Conservation (phyloP, 1,140 invertebrate species). For the Drosophila lacteicornis region DNA sequence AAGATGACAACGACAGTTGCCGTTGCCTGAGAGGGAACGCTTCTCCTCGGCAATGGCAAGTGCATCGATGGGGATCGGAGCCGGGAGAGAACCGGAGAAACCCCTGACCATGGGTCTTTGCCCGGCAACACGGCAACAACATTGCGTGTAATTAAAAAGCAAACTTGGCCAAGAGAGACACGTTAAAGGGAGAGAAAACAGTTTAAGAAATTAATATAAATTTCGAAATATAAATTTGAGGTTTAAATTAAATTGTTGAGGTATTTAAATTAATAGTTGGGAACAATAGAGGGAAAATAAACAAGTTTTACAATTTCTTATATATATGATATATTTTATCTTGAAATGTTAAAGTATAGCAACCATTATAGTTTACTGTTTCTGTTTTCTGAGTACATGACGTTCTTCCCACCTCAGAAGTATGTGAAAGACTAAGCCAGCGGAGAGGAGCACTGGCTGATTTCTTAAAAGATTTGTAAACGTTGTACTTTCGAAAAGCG, state of each 20-base stretch:
- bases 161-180: slow-evolving; percentile 54
- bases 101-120: no score
- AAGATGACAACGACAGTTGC: slow-evolving; percentile 44
- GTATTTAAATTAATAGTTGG: not conserved
- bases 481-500: slow-evolving; percentile 76
- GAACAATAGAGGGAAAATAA: no score
- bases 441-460: slow-evolving; percentile 51
- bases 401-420: slow-evolving; percentile 31
- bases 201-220: not conserved
- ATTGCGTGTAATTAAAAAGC: slow-evolving; percentile 82
- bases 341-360: not conserved
- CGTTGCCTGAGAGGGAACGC: slow-evolving; percentile 3
- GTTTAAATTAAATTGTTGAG: not conserved
- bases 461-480: slow-evolving; percentile 80
- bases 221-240: not conserved
- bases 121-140: slow-evolving; percentile 41
- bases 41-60: slow-evolving; percentile 27
- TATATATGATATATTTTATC: not conserved
- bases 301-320: no score
- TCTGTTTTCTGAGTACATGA: not conserved
- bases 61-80: slow-evolving; percentile 30
- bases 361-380: no score
- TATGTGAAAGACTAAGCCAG: slow-evolving; percentile 71
- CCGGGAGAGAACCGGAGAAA: slow-evolving; percentile 15
- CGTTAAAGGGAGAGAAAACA: slow-evolving; percentile 4